A percentile compares a stretch with the other conserved stretches of the same genome.
Evolutionary conservation across 2,888 invertebrate species (phyloP).

Genomic region (Drosophila pseudotakahashii): DNA sequence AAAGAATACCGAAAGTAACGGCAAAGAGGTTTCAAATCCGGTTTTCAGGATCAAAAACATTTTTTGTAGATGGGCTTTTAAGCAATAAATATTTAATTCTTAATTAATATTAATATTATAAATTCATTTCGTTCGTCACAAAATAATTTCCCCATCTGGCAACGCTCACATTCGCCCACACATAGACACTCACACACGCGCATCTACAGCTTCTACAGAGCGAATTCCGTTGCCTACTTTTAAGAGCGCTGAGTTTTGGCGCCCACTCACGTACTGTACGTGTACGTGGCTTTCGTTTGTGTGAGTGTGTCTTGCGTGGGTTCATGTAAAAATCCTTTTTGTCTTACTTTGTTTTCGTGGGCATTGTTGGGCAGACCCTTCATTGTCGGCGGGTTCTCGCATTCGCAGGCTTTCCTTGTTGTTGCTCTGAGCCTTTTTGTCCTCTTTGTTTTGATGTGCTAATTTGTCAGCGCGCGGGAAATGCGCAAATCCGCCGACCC

Average conservation of each 20-base stretch:
- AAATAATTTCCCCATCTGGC: slow-evolving; percentile 22
- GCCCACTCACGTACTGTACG: slow-evolving; percentile 44
- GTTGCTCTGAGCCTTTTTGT: slow-evolving; percentile 33
- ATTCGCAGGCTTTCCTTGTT: slow-evolving; percentile 5
- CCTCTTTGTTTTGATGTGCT: slow-evolving; percentile 73
- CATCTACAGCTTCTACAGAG: slow-evolving; percentile 29
- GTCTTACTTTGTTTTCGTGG: slow-evolving; percentile 54
- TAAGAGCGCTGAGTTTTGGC: slow-evolving; percentile 45
- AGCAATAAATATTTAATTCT: not conserved
- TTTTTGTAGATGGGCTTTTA: too few relatives aligned
- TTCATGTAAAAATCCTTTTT: slow-evolving; percentile 58
- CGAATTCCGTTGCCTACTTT: slow-evolving; percentile 64
- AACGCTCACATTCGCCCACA: slow-evolving; percentile 33
- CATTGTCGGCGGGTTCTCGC: slow-evolving; percentile 25
- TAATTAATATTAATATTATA: not conserved
- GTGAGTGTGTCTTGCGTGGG: slow-evolving; percentile 33
- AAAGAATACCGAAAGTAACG: too few relatives aligned
- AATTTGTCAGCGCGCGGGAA: slow-evolving; percentile 64
- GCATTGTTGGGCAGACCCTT: slow-evolving; percentile 55
- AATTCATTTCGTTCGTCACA: too few relatives aligned
- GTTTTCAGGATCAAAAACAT: too few relatives aligned
- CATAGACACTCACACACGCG: slow-evolving; percentile 21
- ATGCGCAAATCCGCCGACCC: slow-evolving; percentile 44
- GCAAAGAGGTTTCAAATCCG: too few relatives aligned
- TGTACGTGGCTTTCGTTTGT: slow-evolving; percentile 14